Evolutionary conservation across 1,140 invertebrate species (phyloP), one percentile per base, ranked within the genome.

Genomic region (Lysiphlebus fabarum): DNA sequence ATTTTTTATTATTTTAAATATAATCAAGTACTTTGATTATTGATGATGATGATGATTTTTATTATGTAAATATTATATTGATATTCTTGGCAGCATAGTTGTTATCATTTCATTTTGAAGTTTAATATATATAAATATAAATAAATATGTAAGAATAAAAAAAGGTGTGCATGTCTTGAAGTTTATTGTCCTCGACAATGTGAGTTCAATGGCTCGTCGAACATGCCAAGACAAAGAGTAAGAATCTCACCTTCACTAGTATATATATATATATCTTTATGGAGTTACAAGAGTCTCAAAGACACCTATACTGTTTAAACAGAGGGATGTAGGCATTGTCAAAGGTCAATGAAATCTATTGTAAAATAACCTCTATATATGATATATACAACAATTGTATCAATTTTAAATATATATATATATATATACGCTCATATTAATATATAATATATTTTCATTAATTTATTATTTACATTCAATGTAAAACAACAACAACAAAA

Each of bases 331-430:
- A 64, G 65, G 64, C 64, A 69, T 72, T 68, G 70, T 64, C 6
- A 72, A 70, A 74, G 71, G 70, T 72, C 72, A 71, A 70, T 62
- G 65, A 64, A 26, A 69, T 67, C 68, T 71, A 72, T 69, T 66
- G 70, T 56, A 5, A 69, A 67, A 70, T 69, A 71, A 74, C 65
- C 68, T 74, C 67, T 65, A 63, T 64, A 49, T 47, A 57, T 48
- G n/a, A n/a, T n/a, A n/a, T n/a, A n/a, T 57, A 38, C 49, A 37
- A 49, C 45, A 14, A 44, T 47, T 40, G 45, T 7, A 49, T 49
- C 48, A 49, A 49, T 57, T 57, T 49, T n/a, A n/a, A 41, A 57
- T 57, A 26, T 34, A 12, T 47, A 26, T 57, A 47, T 57, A 41
- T n/a, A n/a, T n/a, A n/a, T n/a, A n/a, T n/a, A n/a, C n/a, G n/a